These are phyloP conservation scores for Yponomeuta plumbellus DNA, from an alignment of 2,888 invertebrate genomes.

Conservation along the genomic window DNA sequence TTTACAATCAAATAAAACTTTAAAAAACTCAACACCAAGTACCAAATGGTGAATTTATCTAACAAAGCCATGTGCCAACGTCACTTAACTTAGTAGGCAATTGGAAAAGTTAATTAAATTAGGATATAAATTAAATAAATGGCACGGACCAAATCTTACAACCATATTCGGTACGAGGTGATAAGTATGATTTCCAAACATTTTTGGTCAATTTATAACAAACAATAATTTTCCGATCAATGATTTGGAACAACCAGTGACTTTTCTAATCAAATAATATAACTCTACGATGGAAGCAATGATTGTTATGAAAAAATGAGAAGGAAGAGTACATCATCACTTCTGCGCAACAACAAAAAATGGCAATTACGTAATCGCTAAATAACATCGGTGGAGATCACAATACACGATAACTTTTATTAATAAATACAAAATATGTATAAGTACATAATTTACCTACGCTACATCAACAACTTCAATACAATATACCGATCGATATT, in stretches of 20 bases:
- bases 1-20: conserved; percentile 37
- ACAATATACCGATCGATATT: conserved; percentile 69
- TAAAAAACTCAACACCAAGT: conserved; percentile 66
- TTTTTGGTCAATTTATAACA: conserved; percentile 45
- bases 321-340: conserved; percentile 31
- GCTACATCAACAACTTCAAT: conserved; percentile 67
- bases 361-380: conserved; percentile 73
- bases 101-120: conserved; percentile 62
- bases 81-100: conserved; percentile 41
- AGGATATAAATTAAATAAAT: conserved; percentile 66
- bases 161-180: conserved; percentile 63
- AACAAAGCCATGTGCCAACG: conserved; percentile 55
- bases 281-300: conserved; percentile 71
- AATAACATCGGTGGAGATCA: conserved; percentile 77
- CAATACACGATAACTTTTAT: conserved; percentile 64
- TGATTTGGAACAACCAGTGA: conserved; percentile 52
- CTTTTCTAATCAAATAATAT: conserved; percentile 54
- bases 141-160: conserved; percentile 69
- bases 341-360: conserved; percentile 61
- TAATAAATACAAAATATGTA: conserved; percentile 38
- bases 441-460: conserved; percentile 72
- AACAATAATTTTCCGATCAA: conserved; percentile 51
- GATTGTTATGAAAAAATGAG: conserved; percentile 54
- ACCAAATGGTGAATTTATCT: conserved; percentile 60
- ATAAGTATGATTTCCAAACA: conserved; percentile 40